Base-by-base conservation (phyloP, 2,797 vertebrate species). In the Pseudomugil tenellus region DNA sequence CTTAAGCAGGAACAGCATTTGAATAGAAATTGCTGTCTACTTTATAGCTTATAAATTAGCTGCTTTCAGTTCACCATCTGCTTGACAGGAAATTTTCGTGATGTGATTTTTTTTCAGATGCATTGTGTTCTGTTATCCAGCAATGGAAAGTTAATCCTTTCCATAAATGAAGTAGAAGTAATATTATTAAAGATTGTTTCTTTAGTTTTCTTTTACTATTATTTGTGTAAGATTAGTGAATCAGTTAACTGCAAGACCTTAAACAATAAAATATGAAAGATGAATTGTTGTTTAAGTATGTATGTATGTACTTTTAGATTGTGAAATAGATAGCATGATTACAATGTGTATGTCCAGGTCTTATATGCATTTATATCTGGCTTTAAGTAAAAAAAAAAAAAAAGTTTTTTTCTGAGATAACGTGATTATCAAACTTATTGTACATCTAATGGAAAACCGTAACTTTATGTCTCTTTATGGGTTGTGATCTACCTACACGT, bases 11-110 rank as follows among this genome's bases (percentile, higher is more conserved):
- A 2, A 35, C 48, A 58, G 8, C 2, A 28, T 74, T 64, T 78
- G 25, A 78, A 72, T 53, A 83, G 61, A 83, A 58, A 80, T 31
- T 17, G 21, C 52, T 52, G 64, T 52, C 13, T 17, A 25, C 62
- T 84, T 76, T 39, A 61, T 46, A 10, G 53, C 51, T 61, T 46
- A 17, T n/a, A n/a, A n/a, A n/a, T 67, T 74, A 55, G 34, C 55
- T 41, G 39, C 69, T 72, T 85, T 80, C 64, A 76, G 72, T 76
- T 84, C 58, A 65, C 58, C 34, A 35, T 70, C 66, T 74, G 64
- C 60, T 32, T 17, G 12, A 58, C n/a, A n/a, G 43, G 3, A 72
- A 58, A 43, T 39, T 67, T 41, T 63, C 59, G 52, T 59, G 14
- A 58, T 31, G 31, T 19, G 43, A 65, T 64, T 56, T 28, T 43